Conservation (phyloP, 2,888 invertebrate species). For the Slavum lentiscoides region DNA sequence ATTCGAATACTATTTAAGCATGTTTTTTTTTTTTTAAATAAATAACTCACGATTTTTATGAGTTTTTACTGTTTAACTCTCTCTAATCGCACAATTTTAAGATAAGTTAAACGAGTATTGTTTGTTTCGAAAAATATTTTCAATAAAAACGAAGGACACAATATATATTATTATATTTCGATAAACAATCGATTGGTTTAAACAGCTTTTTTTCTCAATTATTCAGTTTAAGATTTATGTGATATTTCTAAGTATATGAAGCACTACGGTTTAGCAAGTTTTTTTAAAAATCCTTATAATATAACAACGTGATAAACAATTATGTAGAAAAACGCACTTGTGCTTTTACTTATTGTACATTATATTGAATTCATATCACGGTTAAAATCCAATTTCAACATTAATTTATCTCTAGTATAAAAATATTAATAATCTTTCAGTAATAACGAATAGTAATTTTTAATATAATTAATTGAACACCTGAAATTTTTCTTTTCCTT, state of each 20-base stretch:
- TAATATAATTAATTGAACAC: slow-evolving; percentile 21
- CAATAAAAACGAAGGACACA: no score
- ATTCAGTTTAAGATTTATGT: neutral
- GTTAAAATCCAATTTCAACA: slow-evolving; percentile 22
- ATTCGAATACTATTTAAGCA: no score
- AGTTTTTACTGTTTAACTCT: no score
- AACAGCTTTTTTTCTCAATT: neutral
- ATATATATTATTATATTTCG: neutral
- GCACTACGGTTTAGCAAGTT: neutral
- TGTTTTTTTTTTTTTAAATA: no score
- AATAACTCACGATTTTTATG: no score
- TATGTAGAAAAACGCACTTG: neutral
- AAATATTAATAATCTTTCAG: neutral
- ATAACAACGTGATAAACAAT: slow-evolving; percentile 13
- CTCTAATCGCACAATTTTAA: no score
- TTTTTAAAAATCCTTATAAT: neutral
- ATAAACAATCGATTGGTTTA: neutral
- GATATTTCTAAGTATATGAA: neutral
- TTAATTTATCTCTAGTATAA: slow-evolving; percentile 9
- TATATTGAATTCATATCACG: neutral
- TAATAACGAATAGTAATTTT: slow-evolving; percentile 4
- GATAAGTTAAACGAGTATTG: no score
- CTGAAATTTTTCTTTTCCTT: neutral
- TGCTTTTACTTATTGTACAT: neutral
- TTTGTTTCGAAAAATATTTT: no score